These are phyloP conservation scores for Caenorhabditis briggsae DNA, from an alignment of 1,140 invertebrate genomes.

Conservation along the genomic window DNA sequence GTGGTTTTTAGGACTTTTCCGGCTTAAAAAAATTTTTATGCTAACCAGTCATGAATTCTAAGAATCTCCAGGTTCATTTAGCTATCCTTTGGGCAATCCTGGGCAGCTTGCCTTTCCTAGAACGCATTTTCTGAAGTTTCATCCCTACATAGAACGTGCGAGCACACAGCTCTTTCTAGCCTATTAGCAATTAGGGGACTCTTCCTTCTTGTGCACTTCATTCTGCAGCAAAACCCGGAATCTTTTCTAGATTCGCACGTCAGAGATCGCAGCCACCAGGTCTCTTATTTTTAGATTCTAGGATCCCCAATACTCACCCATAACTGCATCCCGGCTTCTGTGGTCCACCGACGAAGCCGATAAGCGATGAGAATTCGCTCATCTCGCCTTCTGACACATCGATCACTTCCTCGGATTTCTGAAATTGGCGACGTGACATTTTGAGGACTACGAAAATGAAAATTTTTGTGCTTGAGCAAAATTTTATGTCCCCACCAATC, in stretches of 20 bases:
- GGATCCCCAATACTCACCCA: background rate
- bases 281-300: too few species aligned
- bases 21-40: too few species aligned
- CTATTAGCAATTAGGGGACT: background rate
- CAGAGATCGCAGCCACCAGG: too few species aligned
- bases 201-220: background rate
- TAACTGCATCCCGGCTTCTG: slow-evolving; percentile 32
- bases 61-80: too few species aligned
- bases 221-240: background rate
- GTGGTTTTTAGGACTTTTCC: too few species aligned
- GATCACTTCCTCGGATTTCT: slow-evolving; percentile 38
- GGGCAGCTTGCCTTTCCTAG: too few species aligned
- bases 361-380: slow-evolving; percentile 24
- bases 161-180: background rate
- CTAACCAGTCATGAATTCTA: too few species aligned
- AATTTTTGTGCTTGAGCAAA: background rate
- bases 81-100: too few species aligned
- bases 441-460: background rate
- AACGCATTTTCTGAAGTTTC: background rate
- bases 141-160: background rate
- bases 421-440: slow-evolving; percentile 26
- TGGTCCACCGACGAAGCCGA: slow-evolving; percentile 40
- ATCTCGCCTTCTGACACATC: slow-evolving; percentile 47
- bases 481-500: too few species aligned
- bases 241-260: too few species aligned